Evolutionary conservation across 1,140 invertebrate species (phyloP).

Genomic region (Plodia interpunctella): DNA sequence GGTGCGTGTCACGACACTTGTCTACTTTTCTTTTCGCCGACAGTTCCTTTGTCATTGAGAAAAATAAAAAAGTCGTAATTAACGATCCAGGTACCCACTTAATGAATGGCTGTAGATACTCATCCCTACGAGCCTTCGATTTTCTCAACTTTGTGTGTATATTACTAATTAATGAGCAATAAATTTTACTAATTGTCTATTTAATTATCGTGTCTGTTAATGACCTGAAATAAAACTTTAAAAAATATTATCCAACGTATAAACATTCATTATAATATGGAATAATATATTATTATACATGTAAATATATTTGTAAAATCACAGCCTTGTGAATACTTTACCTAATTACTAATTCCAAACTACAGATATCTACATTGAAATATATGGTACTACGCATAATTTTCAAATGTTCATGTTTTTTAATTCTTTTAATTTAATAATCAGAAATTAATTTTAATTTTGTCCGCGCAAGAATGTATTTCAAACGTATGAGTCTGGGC

Average conservation of each 20-base stretch:
- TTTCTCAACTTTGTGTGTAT: constrained; percentile 1
- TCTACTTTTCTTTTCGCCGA: constrained; percentile 77
- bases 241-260: no score
- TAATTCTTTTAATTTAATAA: background rate
- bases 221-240: no score
- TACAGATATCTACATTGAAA: no score
- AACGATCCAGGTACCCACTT: constrained; percentile 70
- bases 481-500: background rate
- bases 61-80: constrained; percentile 77
- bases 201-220: no score
- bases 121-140: background rate
- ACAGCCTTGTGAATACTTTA: no score
- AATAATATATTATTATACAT: no score
- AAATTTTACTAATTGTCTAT: constrained; percentile 7
- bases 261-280: no score
- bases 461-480: background rate
- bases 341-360: no score
- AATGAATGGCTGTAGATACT: constrained; percentile 61
- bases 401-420: no score
- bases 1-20: constrained; percentile 74
- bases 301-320: no score
- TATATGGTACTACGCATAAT: no score
- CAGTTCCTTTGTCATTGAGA: constrained; percentile 76
- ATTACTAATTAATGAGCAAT: background rate
- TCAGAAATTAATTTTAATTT: constrained; percentile 1